Evolutionary conservation across 2,113 vertebrate species (phyloP), one percentile per base, ranked within the genome.

Genomic region (Hipposideros armiger): DNA sequence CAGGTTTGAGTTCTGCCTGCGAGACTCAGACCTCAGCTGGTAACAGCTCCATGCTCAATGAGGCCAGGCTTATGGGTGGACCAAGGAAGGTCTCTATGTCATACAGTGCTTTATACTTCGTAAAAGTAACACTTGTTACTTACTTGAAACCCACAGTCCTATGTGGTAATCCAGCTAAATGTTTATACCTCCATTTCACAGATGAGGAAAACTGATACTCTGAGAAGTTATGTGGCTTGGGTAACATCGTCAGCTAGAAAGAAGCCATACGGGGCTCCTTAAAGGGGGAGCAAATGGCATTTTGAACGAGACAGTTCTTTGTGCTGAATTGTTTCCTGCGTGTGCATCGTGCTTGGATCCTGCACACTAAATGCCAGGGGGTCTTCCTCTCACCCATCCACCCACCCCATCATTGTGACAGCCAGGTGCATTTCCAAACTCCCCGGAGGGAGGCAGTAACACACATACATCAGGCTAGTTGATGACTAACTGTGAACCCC

Each of bases 201-300:
- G 86, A 76, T 78, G 20, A 85, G 47, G 19, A 87, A 78, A 96
- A 93, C 45, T 30, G 36, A 82, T 13, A 20, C 76, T 78, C 36
- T 45, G 30, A 30, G 30, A 66, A n/a, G 20, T 47, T 69, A 16
- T 0, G 0, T 45, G 42, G 50, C 22, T 66, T 70, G 7, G n/a
- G 9, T 54, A 86, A 58, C 11, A 47, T 47, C 11, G 15, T 13
- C 84, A 90, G 15, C 69, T 52, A 32, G 64, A 62, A 91, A 90
- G 64, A 69, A 66, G 26, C 19, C 26, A 20, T 3, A 30, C 2
- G 5, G 17, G 22, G 4, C 45, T 87, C 72, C 76, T 66, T 20
- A 80, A 73, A 94, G 22, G 40, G 3, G 17, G 10, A 89, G 28
- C 40, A 54, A 47, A 54, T 52, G 20, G 50, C 30, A 50, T 56